These are phyloP conservation scores for Scolopax mira DNA, from an alignment of 2,113 vertebrate genomes.

Conservation along the genomic window DNA sequence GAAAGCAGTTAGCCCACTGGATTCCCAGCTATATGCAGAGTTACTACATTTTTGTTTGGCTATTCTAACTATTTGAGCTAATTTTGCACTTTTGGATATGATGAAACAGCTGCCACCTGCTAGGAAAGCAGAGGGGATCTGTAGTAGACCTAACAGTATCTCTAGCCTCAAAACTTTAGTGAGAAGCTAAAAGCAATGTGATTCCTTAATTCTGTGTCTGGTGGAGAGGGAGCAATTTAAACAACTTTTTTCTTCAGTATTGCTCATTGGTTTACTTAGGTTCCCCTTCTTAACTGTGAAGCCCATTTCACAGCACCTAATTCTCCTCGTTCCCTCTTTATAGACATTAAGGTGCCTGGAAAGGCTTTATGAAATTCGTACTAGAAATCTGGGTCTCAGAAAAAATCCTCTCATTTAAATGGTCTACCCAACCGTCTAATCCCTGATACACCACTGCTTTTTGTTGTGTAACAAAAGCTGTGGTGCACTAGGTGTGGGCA, in stretches of 20 bases:
- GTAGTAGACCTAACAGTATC: background rate
- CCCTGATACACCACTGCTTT: background rate
- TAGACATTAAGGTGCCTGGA: background rate
- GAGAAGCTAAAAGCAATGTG: background rate
- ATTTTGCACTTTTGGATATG: background rate
- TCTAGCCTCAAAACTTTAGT: background rate
- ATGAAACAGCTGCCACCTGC: constrained; percentile 19
- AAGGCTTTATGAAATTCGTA: background rate
- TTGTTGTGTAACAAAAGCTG: background rate
- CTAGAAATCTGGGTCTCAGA: background rate
- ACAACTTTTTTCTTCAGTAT: background rate
- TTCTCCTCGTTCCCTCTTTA: background rate
- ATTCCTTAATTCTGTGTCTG: background rate
- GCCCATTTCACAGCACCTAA: background rate
- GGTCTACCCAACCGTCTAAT: background rate
- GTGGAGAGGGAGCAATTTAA: background rate
- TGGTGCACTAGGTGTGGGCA: background rate
- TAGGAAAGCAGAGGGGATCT: background rate
- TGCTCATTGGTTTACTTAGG: background rate
- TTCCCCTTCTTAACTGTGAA: background rate
- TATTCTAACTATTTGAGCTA: background rate
- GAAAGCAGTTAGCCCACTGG: constrained; percentile 1
- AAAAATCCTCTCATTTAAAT: background rate
- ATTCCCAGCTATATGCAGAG: constrained; percentile 7
- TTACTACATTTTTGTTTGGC: background rate